A percentile compares a stretch with the other conserved stretches of the same genome.
phyloP scores from a whole-genome alignment of 2,113 vertebrate genomes.

The Oncorhynchus nerka region DNA sequence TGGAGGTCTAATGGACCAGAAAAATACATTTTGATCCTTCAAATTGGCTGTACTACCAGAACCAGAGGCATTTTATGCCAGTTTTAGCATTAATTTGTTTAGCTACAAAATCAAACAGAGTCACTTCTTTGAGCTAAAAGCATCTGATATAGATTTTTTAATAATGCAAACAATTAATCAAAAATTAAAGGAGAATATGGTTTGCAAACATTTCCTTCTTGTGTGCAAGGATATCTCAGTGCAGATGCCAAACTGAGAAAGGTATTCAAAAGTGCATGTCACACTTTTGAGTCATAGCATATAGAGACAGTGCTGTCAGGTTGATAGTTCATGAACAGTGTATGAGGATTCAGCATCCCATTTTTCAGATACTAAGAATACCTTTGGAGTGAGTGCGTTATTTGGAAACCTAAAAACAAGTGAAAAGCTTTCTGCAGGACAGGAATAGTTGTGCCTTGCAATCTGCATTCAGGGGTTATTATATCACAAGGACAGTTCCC shows the following conservation, averaged over 20 bases:
- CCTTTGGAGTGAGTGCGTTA: background rate
- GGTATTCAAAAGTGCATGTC: background rate
- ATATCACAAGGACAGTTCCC: background rate
- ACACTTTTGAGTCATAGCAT: too few species aligned
- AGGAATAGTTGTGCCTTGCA: background rate
- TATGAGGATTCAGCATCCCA: background rate
- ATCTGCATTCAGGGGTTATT: background rate
- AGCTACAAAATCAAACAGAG: conserved; percentile 33
- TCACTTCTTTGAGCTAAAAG: background rate
- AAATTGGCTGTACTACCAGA: conserved; percentile 54
- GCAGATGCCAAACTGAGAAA: background rate
- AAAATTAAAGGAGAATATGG: background rate
- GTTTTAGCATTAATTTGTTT: conserved; percentile 58
- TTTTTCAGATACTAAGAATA: background rate
- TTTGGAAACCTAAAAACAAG: background rate
- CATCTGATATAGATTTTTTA: background rate
- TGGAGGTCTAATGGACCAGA: conserved; percentile 74
- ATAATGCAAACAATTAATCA: too few species aligned
- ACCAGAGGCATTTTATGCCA: conserved; percentile 55
- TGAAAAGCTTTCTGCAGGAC: background rate
- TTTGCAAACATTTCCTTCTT: background rate
- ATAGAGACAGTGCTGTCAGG: too few species aligned
- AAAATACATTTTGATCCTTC: conserved; percentile 67
- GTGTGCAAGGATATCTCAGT: background rate
- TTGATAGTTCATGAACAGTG: background rate